phyloP scores from a whole-genome alignment of 1,140 invertebrate species.

The Lordiphosa mommai region DNA sequence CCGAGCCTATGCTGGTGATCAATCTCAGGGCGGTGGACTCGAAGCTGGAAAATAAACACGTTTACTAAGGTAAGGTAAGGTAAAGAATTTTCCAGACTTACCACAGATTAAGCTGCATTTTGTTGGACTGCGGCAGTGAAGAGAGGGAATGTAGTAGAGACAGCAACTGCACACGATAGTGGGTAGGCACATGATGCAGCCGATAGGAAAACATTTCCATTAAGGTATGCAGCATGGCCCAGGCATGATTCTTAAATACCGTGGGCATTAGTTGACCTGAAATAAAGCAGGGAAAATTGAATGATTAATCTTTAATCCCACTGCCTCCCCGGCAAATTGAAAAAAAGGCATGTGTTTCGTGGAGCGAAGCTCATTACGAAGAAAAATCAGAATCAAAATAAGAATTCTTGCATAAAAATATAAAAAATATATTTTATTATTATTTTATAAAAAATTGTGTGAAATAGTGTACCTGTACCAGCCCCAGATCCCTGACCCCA shows the following conservation, averaged over 20 bases:
- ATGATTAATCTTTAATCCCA: too few relatives aligned
- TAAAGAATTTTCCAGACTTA: too few relatives aligned
- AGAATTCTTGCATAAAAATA: too few relatives aligned
- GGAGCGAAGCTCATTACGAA: too few relatives aligned
- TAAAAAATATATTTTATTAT: too few relatives aligned
- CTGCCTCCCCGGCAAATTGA: too few relatives aligned
- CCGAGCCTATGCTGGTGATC: constrained; percentile 94
- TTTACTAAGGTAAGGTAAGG: background rate
- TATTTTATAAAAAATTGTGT: too few relatives aligned
- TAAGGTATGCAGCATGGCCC: constrained; percentile 96
- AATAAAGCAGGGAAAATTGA: too few relatives aligned
- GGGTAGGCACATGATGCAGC: constrained; percentile 97
- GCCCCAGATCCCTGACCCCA: too few relatives aligned
- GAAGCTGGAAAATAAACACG: constrained; percentile 80
- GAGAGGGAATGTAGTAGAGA: constrained; percentile 94
- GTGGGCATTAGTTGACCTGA: constrained; percentile 91
- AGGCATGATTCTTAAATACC: constrained; percentile 95
- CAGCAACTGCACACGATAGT: constrained; percentile 94
- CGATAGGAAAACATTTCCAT: constrained; percentile 98
- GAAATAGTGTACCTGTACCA: too few relatives aligned
- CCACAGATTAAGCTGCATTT: constrained; percentile 96
- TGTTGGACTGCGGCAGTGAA: constrained; percentile 94
- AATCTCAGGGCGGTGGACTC: constrained; percentile 95
- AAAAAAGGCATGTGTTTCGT: too few relatives aligned
- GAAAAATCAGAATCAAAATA: too few relatives aligned